Evolutionary conservation across 2,888 invertebrate species (phyloP).

Genomic region (Ariolimax columbianus): DNA sequence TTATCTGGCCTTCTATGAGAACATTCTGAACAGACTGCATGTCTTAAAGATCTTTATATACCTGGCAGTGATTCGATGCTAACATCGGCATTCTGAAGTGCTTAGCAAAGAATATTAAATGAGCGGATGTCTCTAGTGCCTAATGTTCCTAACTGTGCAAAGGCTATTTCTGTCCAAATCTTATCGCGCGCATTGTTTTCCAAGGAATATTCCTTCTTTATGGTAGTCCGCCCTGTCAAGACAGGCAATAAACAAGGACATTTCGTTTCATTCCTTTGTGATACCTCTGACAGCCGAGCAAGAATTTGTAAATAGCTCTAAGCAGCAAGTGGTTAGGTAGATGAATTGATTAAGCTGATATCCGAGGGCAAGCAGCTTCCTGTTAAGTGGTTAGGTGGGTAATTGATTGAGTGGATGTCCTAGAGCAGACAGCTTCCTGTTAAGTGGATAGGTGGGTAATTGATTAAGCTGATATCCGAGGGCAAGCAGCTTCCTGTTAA

Average conservation of each 20-base stretch:
- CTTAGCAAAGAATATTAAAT: slow-evolving; percentile 2
- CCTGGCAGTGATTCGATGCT: not conserved
- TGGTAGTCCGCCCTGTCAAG: not conserved
- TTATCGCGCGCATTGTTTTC: slow-evolving; percentile 2
- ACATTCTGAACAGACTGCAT: too few species aligned
- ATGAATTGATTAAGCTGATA: not conserved
- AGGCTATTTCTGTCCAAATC: slow-evolving; percentile 14
- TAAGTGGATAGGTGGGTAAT: too few species aligned
- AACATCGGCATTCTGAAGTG: not conserved
- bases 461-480: too few species aligned
- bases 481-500: too few species aligned
- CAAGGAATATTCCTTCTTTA: not conserved
- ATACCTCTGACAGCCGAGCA: not conserved
- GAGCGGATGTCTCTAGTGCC: not conserved
- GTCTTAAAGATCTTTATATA: not conserved
- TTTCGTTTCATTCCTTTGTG: not conserved
- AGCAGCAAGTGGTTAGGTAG: not conserved
- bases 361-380: not conserved
- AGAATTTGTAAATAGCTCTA: not conserved
- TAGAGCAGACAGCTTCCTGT: too few species aligned
- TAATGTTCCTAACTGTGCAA: not conserved
- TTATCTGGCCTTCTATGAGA: too few species aligned
- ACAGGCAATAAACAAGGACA: slow-evolving; percentile 7
- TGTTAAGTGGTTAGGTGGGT: too few species aligned
- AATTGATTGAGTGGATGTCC: too few species aligned